Evolutionary conservation across 2,888 invertebrate species (phyloP), one percentile per base, ranked within the genome.

Genomic region (Lasioglossum calceatum): DNA sequence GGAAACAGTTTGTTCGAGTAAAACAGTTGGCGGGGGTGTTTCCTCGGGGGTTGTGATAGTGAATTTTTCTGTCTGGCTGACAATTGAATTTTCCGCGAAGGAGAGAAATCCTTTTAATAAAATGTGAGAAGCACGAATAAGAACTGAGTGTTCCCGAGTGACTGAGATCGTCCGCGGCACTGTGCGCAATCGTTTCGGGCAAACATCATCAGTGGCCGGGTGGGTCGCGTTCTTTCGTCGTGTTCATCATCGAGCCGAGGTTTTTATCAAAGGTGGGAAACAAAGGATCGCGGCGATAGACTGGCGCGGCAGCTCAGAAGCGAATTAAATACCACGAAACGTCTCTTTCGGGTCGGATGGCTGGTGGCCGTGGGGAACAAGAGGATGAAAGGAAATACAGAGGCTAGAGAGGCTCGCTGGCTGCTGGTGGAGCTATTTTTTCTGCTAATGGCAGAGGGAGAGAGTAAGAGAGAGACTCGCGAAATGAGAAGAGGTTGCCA

Each of bases 261-360:
- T 54, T 36, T 61, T 78, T 71, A 74, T 78, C 81, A 81, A 83
- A 79, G 80, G 70, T 23, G 23, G 54, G 76, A 5, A 27, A 86
- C 80, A 79, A 83, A 79, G 71, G 72, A 42, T 82, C 23, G 64
- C 42, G 54, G 19, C 50, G 76, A 70, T 73, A 72, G 80, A 71
- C 76, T 64, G 32, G 73, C 75, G 79, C 58, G 77, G 77, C 77
- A 77, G 79, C 82, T 80, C 82, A 71, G 83, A 77, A 77, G 82
- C 84, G 86, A 84, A 88, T 88, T 87, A 88, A 88, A 86, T 82
- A 79, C 80, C 88, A 80, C 82, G 86, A 84, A 86, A 86, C 76
- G 86, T 88, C 81, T 80, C 44, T 88, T 82, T 67, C 85, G 81
- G 72, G 39, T 23, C 64, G 76, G 75, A 82, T 73, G 81, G 36